phyloP scores from a whole-genome alignment of 2,113 vertebrate species.

The Hippocampus barbouri region DNA sequence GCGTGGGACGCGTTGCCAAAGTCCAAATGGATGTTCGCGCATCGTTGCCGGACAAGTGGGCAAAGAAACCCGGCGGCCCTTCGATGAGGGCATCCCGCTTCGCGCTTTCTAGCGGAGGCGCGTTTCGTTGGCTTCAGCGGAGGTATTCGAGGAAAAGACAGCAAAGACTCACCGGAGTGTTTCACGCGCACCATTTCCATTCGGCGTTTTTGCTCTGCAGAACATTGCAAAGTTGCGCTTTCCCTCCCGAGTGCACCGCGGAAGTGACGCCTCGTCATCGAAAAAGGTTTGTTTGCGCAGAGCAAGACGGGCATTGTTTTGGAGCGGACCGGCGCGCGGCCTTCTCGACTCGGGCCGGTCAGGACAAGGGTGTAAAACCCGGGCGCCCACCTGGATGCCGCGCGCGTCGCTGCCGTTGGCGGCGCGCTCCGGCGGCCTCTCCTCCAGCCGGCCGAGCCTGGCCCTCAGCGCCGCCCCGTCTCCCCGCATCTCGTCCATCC shows the following conservation, averaged over 20 bases:
- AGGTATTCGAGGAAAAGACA: neutral
- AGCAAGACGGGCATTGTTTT: neutral
- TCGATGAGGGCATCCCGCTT: neutral
- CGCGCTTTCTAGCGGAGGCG: neutral
- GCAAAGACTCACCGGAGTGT: neutral
- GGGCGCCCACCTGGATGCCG: constrained; percentile 65
- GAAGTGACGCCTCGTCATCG: neutral
- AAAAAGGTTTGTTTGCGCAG: too few relatives aligned
- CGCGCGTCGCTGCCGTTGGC: constrained; percentile 58
- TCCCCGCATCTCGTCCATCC: constrained; percentile 71
- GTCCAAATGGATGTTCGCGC: neutral
- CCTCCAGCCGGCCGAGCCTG: constrained; percentile 73
- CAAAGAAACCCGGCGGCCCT: neutral
- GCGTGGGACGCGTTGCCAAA: too few relatives aligned
- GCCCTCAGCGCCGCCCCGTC: constrained; percentile 65
- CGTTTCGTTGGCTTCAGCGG: neutral
- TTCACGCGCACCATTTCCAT: neutral
- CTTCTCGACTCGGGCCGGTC: neutral
- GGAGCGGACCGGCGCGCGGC: neutral
- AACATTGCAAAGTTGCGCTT: neutral
- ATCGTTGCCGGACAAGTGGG: neutral
- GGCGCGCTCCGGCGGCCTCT: constrained; percentile 57
- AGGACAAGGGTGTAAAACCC: neutral
- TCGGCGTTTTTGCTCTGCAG: too few relatives aligned
- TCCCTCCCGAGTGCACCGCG: too few relatives aligned